Base-by-base conservation (phyloP, 2,113 vertebrate species). In the Toxostoma redivivum region DNA sequence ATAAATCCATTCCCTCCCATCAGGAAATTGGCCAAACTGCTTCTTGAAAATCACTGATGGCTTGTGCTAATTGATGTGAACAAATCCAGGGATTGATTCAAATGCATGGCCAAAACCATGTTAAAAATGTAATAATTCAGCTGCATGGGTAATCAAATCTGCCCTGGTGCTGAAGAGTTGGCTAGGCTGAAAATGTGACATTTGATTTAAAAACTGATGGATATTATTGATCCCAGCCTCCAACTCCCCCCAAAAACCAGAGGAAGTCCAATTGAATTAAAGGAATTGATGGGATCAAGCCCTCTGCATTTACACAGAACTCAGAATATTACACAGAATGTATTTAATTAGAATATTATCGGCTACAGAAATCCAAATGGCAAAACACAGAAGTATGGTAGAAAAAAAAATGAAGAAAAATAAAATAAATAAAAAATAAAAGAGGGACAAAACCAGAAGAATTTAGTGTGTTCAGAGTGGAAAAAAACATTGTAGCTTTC, bases 401-500 rank as follows among this genome's bases (percentile, higher is more conserved):
- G 35, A 37, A 40, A 44, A 23, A 16, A 78, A 64, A 15, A 21
- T 20, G 12, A 31, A 28, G 8, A 2, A 66, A 51, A 88, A 30
- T 4, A 30, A 77, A 48, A 64, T 5, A 10, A 44, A 8, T 23
- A 5, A n/a, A 70, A 61, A 53, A 21, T 5, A 28, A 27, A n/a
- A n/a, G 3, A 9, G 35, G 40, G 2, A 17, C 2, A 27, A 62
- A 58, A 2, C 0, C 5, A 3, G 33, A 67, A 62, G 9, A 67
- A 2, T 11, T 44, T 17, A 71, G 18, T 21, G 53, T 10, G 12
- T 56, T 72, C 54, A 65, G 9, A 10, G 3, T 33, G 0, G 18
- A 64, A 71, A 71, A 62, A 48, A 30, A 5, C 21, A 50, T 15
- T 60, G 4, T 4, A 65, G 3, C 21, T 64, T 86, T 69, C 31